Conservation (phyloP, 2,888 invertebrate species). For the Sthenelais limicola region DNA sequence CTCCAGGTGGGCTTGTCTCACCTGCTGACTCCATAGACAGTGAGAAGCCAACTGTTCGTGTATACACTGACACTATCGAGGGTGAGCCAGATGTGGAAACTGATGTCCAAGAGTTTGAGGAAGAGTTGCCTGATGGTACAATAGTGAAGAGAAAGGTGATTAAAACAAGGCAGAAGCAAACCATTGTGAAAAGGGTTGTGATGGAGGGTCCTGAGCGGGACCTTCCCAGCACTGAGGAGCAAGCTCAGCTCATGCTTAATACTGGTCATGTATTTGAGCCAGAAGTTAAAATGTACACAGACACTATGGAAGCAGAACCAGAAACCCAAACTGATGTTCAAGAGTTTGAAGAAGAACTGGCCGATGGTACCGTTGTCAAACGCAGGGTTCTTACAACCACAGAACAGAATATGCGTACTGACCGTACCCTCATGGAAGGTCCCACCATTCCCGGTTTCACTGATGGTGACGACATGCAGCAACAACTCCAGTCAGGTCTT, state of each 20-base stretch:
- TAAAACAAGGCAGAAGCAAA: constrained; percentile 58
- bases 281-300: constrained; percentile 41
- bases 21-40: constrained; percentile 45
- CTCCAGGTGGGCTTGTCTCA: constrained; percentile 30
- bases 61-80: constrained; percentile 51
- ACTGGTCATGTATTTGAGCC: constrained; percentile 33
- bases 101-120: constrained; percentile 52
- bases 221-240: constrained; percentile 48
- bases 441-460: constrained; percentile 16
- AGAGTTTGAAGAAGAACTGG: constrained; percentile 53
- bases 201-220: constrained; percentile 56
- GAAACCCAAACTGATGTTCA: constrained; percentile 48
- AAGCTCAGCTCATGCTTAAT: constrained; percentile 48
- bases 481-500: neutral
- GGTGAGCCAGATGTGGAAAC: constrained; percentile 53
- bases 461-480: constrained; percentile 10
- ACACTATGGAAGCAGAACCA: constrained; percentile 44
- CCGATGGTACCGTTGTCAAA: constrained; percentile 54
- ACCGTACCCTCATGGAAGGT: constrained; percentile 50
- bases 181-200: constrained; percentile 54
- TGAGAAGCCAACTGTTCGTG: constrained; percentile 37
- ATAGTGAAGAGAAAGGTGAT: constrained; percentile 57
- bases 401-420: constrained; percentile 52
- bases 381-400: constrained; percentile 51
- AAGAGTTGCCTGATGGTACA: constrained; percentile 53